phyloP scores from a whole-genome alignment of 2,113 vertebrate genomes.

The Onychostoma macrolepis region DNA sequence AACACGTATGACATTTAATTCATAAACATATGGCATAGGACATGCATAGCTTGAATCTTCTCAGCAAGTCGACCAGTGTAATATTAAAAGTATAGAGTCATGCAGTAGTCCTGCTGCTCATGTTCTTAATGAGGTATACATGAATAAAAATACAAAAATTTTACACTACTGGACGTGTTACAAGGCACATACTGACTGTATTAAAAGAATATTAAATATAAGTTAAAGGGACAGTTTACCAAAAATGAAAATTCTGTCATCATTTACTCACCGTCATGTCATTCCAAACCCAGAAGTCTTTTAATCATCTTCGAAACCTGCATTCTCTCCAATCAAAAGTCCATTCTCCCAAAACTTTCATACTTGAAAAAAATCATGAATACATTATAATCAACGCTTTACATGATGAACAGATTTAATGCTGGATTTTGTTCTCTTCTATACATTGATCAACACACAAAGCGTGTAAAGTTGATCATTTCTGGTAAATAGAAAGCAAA shows the following conservation, averaged over 20 bases:
- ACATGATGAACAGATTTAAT: not conserved
- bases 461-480: not conserved
- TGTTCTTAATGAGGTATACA: not conserved
- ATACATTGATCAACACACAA: not conserved
- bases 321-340: not conserved
- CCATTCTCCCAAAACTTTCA: not conserved
- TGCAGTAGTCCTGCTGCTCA: not conserved
- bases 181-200: conserved; percentile 15
- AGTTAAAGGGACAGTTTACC: not conserved
- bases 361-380: no score
- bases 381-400: not conserved
- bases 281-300: not conserved
- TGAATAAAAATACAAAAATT: not conserved
- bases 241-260: not conserved
- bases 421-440: not conserved
- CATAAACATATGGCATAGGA: conserved; percentile 14
- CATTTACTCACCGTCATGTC: not conserved
- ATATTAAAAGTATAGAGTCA: not conserved
- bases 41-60: not conserved
- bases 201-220: not conserved
- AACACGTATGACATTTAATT: not conserved
- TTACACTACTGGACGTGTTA: not conserved
- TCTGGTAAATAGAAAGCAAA: not conserved
- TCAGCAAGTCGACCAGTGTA: conserved; percentile 7
- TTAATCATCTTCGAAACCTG: not conserved